Percentiles rank a stretch among this genome's conserved stretches.
phyloP scores from a whole-genome alignment of 2,113 vertebrate genomes.

The Oreochromis spilurus region DNA sequence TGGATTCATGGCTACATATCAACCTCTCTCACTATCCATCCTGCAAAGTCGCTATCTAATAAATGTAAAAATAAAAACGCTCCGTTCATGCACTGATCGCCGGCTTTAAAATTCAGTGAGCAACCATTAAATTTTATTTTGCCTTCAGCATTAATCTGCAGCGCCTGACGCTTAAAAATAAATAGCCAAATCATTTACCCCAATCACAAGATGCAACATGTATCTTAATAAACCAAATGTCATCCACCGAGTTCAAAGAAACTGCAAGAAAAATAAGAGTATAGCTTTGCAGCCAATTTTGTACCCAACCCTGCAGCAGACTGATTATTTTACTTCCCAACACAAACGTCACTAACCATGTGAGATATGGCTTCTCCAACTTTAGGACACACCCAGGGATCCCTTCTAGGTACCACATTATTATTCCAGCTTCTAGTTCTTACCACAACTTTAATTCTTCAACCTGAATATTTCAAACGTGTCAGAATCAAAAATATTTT shows the following conservation, averaged over 20 bases:
- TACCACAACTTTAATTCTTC: background rate
- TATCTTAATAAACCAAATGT: fast-evolving
- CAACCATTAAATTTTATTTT: background rate
- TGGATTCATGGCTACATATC: background rate
- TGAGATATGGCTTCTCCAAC: background rate
- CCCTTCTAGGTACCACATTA: background rate
- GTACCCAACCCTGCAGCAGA: background rate
- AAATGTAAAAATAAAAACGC: background rate
- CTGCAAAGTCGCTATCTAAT: fast-evolving
- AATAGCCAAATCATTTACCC: background rate
- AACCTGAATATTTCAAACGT: fast-evolving
- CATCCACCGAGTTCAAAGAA: background rate
- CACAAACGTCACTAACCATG: background rate
- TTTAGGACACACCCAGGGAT: background rate
- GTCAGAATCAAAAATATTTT: background rate
- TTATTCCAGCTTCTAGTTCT: background rate
- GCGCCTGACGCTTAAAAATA: fast-evolving
- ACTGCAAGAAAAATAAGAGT: background rate
- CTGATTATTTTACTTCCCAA: background rate
- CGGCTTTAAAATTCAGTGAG: background rate
- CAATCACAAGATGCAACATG: background rate
- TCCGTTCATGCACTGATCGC: background rate
- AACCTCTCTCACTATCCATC: background rate
- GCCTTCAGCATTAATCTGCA: background rate
- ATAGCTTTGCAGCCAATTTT: background rate